Evolutionary conservation across 2,888 invertebrate species (phyloP).

Genomic region (Phaedon cochleariae): DNA sequence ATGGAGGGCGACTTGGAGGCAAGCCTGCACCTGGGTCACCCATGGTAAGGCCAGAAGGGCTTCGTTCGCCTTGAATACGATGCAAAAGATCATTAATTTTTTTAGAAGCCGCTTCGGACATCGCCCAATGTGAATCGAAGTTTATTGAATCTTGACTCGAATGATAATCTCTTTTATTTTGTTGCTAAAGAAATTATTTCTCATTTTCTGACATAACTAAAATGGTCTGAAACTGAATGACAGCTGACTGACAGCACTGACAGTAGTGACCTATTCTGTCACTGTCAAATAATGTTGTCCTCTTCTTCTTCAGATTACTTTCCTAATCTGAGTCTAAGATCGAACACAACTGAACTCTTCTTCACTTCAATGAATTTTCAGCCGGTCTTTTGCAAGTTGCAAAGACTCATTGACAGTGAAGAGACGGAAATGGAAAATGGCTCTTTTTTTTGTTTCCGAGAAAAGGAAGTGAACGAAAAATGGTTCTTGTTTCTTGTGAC

Average conservation of each 20-base stretch:
- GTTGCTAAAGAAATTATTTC: constrained; percentile 44
- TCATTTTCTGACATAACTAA: constrained; percentile 43
- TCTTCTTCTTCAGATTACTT: no score
- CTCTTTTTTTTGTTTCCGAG: no score
- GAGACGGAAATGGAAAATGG: no score
- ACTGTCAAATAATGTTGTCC: no score
- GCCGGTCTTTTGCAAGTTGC: no score
- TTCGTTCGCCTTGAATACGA: constrained; percentile 72
- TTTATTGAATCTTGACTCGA: constrained; percentile 33
- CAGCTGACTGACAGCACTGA: constrained; percentile 12
- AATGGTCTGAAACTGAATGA: constrained; percentile 30
- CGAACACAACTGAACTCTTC: no score
- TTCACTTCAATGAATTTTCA: no score
- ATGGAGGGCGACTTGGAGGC: constrained; percentile 42
- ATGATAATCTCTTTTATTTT: constrained; percentile 18
- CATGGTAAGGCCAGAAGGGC: constrained; percentile 46
- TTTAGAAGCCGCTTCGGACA: constrained; percentile 76
- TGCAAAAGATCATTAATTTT: constrained; percentile 86
- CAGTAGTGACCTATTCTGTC: no score
- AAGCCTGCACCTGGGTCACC: constrained; percentile 37
- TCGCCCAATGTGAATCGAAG: constrained; percentile 53
- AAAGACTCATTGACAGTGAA: no score
- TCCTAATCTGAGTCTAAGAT: no score
- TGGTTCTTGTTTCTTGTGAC: no score
- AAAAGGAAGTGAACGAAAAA: no score